phyloP scores from a whole-genome alignment of 53 echinoderm and acorn worm species.

The Echinometra lucunter region DNA sequence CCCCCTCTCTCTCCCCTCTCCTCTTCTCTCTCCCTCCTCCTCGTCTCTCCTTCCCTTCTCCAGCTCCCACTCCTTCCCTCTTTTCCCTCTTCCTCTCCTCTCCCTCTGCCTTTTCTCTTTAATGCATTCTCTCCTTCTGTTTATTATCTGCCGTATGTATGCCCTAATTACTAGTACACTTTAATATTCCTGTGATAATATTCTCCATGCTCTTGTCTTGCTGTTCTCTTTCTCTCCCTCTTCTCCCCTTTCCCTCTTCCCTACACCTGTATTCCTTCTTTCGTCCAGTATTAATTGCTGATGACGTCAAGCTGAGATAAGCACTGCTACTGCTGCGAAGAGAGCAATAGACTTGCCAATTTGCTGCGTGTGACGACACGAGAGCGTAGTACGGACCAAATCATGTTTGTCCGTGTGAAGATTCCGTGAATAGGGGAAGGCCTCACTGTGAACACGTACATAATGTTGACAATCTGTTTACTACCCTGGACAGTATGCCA shows the following conservation, averaged over 20 bases:
- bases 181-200: not conserved
- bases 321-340: conserved; percentile 17
- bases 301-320: conserved; percentile 51
- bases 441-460: not conserved
- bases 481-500: not conserved
- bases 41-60: not conserved
- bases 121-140: not conserved
- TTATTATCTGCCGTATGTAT: not conserved
- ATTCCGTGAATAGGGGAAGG: not conserved
- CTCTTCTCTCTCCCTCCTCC: not conserved
- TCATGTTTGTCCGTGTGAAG: not conserved
- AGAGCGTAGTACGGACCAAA: conserved; percentile 1
- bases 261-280: not conserved
- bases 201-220: not conserved
- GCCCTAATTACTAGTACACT: no score
- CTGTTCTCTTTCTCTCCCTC: not conserved
- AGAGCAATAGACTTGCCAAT: conserved; percentile 47
- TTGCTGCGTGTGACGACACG: conserved; percentile 22
- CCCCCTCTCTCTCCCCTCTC: not conserved
- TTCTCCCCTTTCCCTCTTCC: conserved; percentile 2
- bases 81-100: not conserved
- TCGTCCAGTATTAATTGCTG: conserved; percentile 41
- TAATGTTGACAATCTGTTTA: conserved; percentile 17
- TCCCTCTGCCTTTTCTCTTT: not conserved
- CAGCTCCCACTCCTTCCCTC: not conserved